phyloP scores from a whole-genome alignment of 2,888 invertebrate genomes.

The Zygogramma bicolorata region DNA sequence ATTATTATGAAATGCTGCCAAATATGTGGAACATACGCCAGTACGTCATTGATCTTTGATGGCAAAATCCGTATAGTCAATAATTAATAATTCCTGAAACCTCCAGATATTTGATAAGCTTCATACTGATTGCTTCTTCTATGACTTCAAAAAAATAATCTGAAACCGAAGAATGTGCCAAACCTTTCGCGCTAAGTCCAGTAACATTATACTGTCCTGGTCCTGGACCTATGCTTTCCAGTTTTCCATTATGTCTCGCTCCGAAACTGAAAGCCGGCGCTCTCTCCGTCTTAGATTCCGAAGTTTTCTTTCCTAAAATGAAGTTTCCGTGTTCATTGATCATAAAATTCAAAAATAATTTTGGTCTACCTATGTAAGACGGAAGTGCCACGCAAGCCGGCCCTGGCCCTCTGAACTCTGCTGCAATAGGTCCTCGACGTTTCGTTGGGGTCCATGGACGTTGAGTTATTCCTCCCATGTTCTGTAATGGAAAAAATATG shows the following conservation, averaged over 20 bases:
- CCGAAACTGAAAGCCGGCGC: slow-evolving; percentile 90
- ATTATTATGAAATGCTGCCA: too few relatives aligned
- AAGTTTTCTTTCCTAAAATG: slow-evolving; percentile 83
- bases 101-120: too few relatives aligned
- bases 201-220: slow-evolving; percentile 92
- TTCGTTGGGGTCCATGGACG: slow-evolving; percentile 92
- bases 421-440: slow-evolving; percentile 88
- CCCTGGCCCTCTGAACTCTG: slow-evolving; percentile 87
- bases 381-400: slow-evolving; percentile 88
- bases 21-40: too few relatives aligned
- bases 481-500: slow-evolving; percentile 36
- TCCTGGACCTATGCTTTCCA: slow-evolving; percentile 81
- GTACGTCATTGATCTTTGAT: too few relatives aligned
- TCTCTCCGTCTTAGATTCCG: slow-evolving; percentile 81
- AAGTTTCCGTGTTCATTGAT: too few relatives aligned
- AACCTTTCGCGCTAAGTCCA: slow-evolving; percentile 87
- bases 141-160: too few relatives aligned
- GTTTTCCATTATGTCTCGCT: slow-evolving; percentile 71
- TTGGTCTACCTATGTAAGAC: slow-evolving; percentile 83
- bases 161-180: too few relatives aligned
- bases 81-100: too few relatives aligned
- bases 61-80: too few relatives aligned
- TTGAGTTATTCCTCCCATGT: slow-evolving; percentile 82
- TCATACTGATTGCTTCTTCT: too few relatives aligned
- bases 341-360: too few relatives aligned